These are phyloP conservation scores for Panulirus ornatus DNA, from an alignment of 1,140 invertebrate species.

Conservation along the genomic window DNA sequence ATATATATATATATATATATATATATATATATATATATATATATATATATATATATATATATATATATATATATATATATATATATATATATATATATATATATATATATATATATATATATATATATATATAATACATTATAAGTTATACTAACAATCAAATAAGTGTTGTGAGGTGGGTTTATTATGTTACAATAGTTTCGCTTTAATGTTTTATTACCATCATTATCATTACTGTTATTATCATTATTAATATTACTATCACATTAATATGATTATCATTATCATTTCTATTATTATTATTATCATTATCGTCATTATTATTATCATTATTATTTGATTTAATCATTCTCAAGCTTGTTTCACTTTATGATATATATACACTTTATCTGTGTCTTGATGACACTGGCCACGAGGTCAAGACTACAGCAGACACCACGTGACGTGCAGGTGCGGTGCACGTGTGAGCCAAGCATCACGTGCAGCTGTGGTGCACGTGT, in stretches of 20 bases:
- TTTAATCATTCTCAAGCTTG: constrained; percentile 25
- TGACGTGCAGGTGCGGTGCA: no score
- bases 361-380: constrained; percentile 14
- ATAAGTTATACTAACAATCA: neutral
- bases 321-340: constrained; percentile 11
- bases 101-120: constrained; percentile 56
- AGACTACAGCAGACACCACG: no score
- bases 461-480: no score
- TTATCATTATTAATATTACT: no score
- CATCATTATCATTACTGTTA: no score
- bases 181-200: constrained; percentile 10
- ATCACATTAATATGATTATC: no score
- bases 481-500: no score
- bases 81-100: constrained; percentile 48
- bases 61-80: constrained; percentile 22
- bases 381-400: neutral
- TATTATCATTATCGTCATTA: no score
- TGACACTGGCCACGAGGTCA: no score
- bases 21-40: constrained; percentile 24
- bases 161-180: neutral
- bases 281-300: no score
- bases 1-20: neutral
- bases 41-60: constrained; percentile 34
- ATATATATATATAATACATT: constrained; percentile 9
- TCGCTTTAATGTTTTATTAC: no score